Evolutionary conservation across 2,888 invertebrate species (phyloP).

Genomic region (Cataglyphis rosenhaueri): DNA sequence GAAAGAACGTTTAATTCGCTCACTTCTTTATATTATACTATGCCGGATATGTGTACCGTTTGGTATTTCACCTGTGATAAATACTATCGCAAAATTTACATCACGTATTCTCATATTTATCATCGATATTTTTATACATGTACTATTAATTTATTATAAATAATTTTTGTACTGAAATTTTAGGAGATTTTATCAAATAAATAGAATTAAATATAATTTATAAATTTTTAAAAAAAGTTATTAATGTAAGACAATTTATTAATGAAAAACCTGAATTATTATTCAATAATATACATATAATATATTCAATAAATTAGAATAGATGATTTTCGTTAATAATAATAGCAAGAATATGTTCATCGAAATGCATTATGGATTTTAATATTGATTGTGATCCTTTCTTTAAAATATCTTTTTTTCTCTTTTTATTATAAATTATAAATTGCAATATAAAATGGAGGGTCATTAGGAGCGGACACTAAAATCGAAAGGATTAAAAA

Average conservation of each 20-base stretch:
- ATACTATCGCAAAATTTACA: background rate
- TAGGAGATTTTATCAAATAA: background rate
- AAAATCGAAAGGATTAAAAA: background rate
- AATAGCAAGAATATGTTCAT: background rate
- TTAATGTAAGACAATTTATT: background rate
- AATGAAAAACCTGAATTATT: too few relatives aligned
- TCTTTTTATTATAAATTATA: background rate
- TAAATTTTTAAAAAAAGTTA: background rate
- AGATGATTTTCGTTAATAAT: background rate
- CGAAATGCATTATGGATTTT: background rate
- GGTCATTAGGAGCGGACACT: background rate
- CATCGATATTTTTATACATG: background rate
- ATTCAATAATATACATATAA: too few relatives aligned
- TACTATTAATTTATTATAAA: background rate
- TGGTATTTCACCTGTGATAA: background rate
- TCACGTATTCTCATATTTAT: background rate
- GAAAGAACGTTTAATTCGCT: conserved; percentile 59
- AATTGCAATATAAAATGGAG: background rate
- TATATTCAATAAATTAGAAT: background rate
- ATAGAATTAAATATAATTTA: background rate
- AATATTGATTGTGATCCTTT: background rate
- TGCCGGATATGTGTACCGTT: background rate
- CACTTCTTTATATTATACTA: conserved; percentile 1
- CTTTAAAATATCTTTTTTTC: background rate
- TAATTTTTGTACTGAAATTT: background rate